Evolutionary conservation across 2,797 vertebrate genomes (phyloP), one percentile per base, ranked within the genome.

Genomic region (Premnoplex brunnescens): DNA sequence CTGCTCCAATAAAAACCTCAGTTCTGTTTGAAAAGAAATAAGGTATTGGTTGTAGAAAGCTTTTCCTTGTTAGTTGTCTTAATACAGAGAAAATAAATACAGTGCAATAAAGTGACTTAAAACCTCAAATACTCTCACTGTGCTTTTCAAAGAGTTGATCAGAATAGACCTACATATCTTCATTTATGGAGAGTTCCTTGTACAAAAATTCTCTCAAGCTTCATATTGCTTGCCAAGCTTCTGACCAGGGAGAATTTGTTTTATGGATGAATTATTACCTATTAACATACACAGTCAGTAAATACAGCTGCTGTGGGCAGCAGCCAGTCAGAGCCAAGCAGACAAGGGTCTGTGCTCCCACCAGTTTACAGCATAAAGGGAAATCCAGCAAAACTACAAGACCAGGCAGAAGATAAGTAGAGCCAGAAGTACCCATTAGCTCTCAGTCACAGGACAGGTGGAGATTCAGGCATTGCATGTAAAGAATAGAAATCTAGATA

Each of bases 231-330:
- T 85, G 81, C 73, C 78, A 91, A 84, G 49, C 49, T 90, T 86
- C 88, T 72, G 49, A 84, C 48, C 41, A 34, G 19, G 51, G 67
- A 92, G 30, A 83, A 91, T 89, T 63, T 91, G 46, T 59, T 93
- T 92, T 90, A 64, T 36, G 71, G 81, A 51, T 94, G 58, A 96
- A 78, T 96, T 95, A 95, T 75, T 94, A 64, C 59, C 34, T 74
- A 67, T 89, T 94, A 89, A 89, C 30, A 82, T 67, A 34, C 27
- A 51, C 1, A 52, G 51, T 55, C 43, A 88, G 66, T 83, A 95
- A 90, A 91, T 91, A 82, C 8, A 96, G 48, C 67, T 93, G 83
- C 68, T 69, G 49, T 74, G 86, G 77, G 82, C 68, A 91, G 88
- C 71, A 77, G 76, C 26, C 28, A 37, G 56, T 76, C 82, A 85